Evolutionary conservation across 2,113 vertebrate species (phyloP).

Genomic region (Cervus canadensis): DNA sequence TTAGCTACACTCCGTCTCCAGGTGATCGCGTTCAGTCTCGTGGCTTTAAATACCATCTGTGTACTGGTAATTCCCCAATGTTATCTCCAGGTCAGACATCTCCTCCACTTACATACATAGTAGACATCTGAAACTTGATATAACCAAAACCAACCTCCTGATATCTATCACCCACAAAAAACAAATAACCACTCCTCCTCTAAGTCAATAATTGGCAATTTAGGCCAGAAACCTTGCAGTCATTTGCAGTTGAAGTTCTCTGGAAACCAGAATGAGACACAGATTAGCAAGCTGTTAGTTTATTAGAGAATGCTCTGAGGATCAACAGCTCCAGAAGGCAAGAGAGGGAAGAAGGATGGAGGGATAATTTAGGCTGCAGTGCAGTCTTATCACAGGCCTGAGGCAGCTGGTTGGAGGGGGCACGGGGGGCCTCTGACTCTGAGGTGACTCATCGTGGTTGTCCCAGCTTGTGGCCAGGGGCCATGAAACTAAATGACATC

Average conservation of each 20-base stretch:
- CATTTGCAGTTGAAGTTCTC: neutral
- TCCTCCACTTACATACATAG: neutral
- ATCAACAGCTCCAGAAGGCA: neutral
- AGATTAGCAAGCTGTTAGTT: neutral
- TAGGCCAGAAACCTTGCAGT: neutral
- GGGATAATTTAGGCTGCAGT: neutral
- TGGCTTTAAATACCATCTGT: neutral
- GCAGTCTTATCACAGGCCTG: neutral
- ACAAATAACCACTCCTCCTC: neutral
- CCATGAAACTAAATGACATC: neutral
- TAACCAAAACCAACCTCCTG: neutral
- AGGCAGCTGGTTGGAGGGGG: neutral
- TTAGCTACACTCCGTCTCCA: neutral
- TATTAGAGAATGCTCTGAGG: neutral
- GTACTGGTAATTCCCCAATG: neutral
- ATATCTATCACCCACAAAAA: neutral
- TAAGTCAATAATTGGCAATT: neutral
- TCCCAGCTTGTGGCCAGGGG: neutral
- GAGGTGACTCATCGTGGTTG: neutral
- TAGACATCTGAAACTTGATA: neutral
- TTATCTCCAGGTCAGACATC: neutral
- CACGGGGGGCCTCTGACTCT: neutral
- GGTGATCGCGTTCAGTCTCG: neutral
- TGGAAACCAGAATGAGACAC: neutral
- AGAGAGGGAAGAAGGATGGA: neutral